Evolutionary conservation across 2,113 vertebrate species (phyloP), one percentile per base, ranked within the genome.

Genomic region (Oxygymnocypris stewartii): DNA sequence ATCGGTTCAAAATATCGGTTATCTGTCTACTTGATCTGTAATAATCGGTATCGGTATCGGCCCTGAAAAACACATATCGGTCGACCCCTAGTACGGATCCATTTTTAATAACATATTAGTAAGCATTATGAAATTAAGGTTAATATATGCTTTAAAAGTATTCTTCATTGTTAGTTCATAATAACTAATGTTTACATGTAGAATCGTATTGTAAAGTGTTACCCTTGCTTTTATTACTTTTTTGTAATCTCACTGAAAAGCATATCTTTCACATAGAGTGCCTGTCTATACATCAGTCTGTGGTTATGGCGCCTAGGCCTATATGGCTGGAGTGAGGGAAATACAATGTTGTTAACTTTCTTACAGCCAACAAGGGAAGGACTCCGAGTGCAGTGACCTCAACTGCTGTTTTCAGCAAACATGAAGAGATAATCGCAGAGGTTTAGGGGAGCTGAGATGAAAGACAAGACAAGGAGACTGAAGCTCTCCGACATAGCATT

Each of bases 361-460:
- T 61, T 10, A 59, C 57, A n/a, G 25, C 42, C 47, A 44, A 76
- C 28, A 76, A 76, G 23, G 1, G 1, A 49, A 76, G 23, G 12
- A 47, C 69, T 73, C 37, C 0, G 37, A 23, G 37, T 74, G 20
- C 76, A 57, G 28, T 35, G 16, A 54, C 49, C 44, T 54, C 14
- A 51, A 28, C 75, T 47, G 74, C 74, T 31, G 47, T 78, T 78
- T 78, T 54, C 75, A 78, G 28, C 76, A 54, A 51, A 78, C 76
- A 54, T 35, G 47, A 78, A 35, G 76, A 78, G 49, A 54, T 54
- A 54, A 78, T 78, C 76, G 54, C 49, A 54, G 76, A 28, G n/a
- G 5, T 54, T 51, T 54, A 51, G 44, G 76, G 16, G 49, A 54
- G 28, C 49, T 49, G 42, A 49, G n/a, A 76, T 78, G 49, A 54